Base-by-base conservation (phyloP, 2,797 vertebrate genomes). In the Acanthurus leucopareius region DNA sequence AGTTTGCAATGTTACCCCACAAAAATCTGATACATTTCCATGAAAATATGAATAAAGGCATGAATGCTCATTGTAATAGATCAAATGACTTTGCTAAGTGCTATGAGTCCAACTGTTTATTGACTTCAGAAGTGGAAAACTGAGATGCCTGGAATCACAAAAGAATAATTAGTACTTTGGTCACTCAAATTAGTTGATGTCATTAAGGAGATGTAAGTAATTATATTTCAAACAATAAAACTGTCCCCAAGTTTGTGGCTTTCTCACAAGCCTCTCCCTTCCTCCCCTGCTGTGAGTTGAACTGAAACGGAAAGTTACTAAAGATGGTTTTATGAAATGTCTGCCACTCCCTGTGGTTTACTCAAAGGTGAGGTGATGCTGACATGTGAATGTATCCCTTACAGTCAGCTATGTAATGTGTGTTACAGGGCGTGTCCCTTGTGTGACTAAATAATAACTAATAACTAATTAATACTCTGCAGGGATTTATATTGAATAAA, bases 301-400 rank as follows among this genome's bases (percentile, higher is more conserved):
- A 58, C 47, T 77, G 75, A 86, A 81, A 83, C 84, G 85, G 85
- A 88, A 92, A 88, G 85, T 87, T 91, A 82, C 87, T 62, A 70
- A 66, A 62, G 68, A 68, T 69, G 73, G 4, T 65, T 86, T 77
- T 69, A 80, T 70, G 73, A 73, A 69, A 49, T 25, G 7, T 28
- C 5, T 2, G 78, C 63, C 82, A 71, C 85, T 71, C 89, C 85
- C 85, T 77, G 73, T 77, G 85, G 74, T 83, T 86, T 48, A 58
- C 67, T 73, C 71, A 74, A 75, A 90, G 86, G 80, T 91, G 77
- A 88, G 69, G 57, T 63, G 69, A 73, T 53, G 25, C 25, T 72
- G 73, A 20, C 42, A 38, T 28, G 56, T 48, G 28, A 75, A 56
- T 77, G 22, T 58, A 48, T 68, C 3, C 47, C 6, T n/a, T 15